Evolutionary conservation across 2,797 vertebrate genomes (phyloP), one percentile per base, ranked within the genome.

Genomic region (Macropodus opercularis): DNA sequence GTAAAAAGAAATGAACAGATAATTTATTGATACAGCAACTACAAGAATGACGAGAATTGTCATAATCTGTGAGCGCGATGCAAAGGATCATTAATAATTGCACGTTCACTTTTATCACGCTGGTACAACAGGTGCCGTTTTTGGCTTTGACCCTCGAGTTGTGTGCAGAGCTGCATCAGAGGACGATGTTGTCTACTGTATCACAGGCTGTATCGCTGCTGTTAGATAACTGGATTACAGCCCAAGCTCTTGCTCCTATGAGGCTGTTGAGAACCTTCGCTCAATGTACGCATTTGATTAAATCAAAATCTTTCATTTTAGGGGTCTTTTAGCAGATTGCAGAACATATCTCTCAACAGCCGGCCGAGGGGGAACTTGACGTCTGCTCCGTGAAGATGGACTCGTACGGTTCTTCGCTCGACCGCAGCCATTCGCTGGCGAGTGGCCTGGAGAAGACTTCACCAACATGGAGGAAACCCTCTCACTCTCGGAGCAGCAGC

Each of bases 401-500:
- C 15, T 71, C 81, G 1, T 73, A 86, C 8, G 81, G 78, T 13
- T 39, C 76, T 4, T 68, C 72, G 0, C 75, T 91, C 39, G 84
- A 89, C 72, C 89, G 84, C 66, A 88, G 80, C 63, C 87, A 88
- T 6, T 91, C 81, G 0, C 69, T 87, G 85, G 93, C 93, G 79
- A 93, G 93, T 56, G 93, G 92, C 78, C 90, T 93, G 40, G 96
- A 96, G 84, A 95, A 92, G 85, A 77, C 88, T 0, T 77, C 85
- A 0, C 73, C 87, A 0, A 80, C 80, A 5, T 93, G 93, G 23
- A 90, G 74, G 63, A 92, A 91, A 12, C 89, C 88, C 0, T 55
- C 87, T 2, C 92, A 92, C 39, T 96, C 95, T 0, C 86, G 94
- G 68, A 94, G 93, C 53, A 96, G 91, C 78, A 98, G 95, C 87